Evolutionary conservation across 1,140 invertebrate genomes (phyloP).

Genomic region (Polypedilum pembai): DNA sequence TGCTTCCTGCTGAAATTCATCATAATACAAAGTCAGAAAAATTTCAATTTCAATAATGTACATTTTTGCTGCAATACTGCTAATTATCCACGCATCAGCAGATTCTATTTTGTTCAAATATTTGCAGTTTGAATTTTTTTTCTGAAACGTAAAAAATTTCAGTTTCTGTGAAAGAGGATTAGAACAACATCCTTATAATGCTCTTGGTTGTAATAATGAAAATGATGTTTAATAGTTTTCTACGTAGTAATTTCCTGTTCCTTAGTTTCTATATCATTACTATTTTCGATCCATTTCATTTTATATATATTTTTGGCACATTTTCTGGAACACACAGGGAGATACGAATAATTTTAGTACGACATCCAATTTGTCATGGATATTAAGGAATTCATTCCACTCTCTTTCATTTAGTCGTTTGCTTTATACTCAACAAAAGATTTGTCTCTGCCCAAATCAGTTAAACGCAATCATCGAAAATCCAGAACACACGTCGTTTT

Average conservation of each 20-base stretch:
- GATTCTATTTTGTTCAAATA: neutral
- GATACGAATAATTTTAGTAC: conserved; percentile 4
- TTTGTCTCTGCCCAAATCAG: neutral
- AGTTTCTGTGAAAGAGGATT: neutral
- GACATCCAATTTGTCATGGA: conserved; percentile 25
- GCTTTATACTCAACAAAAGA: neutral
- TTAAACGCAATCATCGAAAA: neutral
- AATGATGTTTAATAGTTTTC: conserved; percentile 13
- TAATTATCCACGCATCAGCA: neutral
- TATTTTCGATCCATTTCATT: too few relatives aligned
- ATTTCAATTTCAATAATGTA: neutral
- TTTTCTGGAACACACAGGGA: conserved; percentile 15
- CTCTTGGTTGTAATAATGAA: neutral
- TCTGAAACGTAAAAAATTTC: conserved; percentile 1
- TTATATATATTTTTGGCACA: neutral
- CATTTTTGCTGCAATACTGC: neutral
- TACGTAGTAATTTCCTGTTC: neutral
- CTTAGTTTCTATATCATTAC: neutral
- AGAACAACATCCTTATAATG: neutral
- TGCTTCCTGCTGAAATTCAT: too few relatives aligned
- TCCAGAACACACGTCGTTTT: too few relatives aligned
- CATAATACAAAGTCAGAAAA: too few relatives aligned
- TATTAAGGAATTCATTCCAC: conserved; percentile 16
- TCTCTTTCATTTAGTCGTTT: neutral
- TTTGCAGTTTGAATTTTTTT: neutral